phyloP scores from a whole-genome alignment of 2,888 invertebrate genomes.

The Arctia plantaginis region DNA sequence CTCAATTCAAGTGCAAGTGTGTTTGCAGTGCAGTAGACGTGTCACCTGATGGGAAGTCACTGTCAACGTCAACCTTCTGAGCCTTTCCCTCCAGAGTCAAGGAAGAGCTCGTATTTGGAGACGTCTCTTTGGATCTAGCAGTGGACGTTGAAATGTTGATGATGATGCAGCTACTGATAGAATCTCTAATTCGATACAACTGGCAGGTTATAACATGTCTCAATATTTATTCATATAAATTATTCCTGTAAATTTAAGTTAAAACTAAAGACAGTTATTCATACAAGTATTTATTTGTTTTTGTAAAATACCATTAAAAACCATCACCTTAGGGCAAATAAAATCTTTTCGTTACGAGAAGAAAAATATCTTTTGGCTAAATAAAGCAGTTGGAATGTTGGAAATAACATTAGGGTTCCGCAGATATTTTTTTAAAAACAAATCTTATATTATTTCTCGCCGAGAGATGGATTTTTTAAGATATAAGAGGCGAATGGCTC shows the following conservation, averaged over 20 bases:
- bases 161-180: too few species aligned
- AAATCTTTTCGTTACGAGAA: constrained; percentile 19
- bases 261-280: constrained; percentile 3
- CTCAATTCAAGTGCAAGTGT: too few species aligned
- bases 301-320: constrained; percentile 29
- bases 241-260: constrained; percentile 13
- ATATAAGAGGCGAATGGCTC: background rate
- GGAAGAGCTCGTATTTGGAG: too few species aligned
- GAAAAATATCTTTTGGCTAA: constrained; percentile 20
- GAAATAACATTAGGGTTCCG: constrained; percentile 29
- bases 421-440: background rate
- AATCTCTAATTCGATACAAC: background rate
- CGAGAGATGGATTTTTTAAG: background rate
- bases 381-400: constrained; percentile 11
- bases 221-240: background rate
- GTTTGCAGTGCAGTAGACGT: too few species aligned
- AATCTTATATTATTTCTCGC: background rate
- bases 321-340: constrained; percentile 21
- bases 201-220: background rate
- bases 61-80: too few species aligned
- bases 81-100: too few species aligned
- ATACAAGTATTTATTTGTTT: constrained; percentile 33
- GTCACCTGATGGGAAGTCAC: too few species aligned
- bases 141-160: too few species aligned
- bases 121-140: too few species aligned